Conservation (phyloP, 2,113 vertebrate species). For the Echinops telfairi region DNA sequence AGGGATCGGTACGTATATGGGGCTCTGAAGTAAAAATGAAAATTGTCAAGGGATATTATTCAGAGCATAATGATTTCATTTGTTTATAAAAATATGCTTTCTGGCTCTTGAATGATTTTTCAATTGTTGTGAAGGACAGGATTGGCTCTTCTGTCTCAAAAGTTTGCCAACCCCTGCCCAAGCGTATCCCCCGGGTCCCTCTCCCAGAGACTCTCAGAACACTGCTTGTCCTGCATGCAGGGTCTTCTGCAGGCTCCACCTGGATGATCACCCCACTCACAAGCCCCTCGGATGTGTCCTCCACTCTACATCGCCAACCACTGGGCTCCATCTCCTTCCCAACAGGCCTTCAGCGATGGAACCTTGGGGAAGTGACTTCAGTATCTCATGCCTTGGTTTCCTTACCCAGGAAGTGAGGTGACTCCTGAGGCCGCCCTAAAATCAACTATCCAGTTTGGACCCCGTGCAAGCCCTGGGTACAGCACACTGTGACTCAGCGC, state of each 20-base stretch:
- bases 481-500: rapidly evolving
- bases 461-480: background rate
- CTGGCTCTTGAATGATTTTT: too few species aligned
- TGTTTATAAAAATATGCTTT: too few species aligned
- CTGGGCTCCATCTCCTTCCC: background rate
- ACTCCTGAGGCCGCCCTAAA: background rate
- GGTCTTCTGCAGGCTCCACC: background rate
- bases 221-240: background rate
- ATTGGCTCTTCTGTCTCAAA: too few species aligned
- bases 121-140: too few species aligned
- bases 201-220: background rate
- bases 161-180: too few species aligned
- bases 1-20: too few species aligned
- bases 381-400: background rate
- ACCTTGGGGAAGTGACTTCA: background rate
- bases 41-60: too few species aligned
- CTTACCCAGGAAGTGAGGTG: background rate
- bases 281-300: background rate
- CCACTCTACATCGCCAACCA: background rate
- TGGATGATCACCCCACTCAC: too few species aligned
- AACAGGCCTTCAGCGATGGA: background rate
- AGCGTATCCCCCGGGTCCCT: too few species aligned
- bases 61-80: too few species aligned
- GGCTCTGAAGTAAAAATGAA: too few species aligned
- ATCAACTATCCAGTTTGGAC: background rate